Evolutionary conservation across 2,888 invertebrate species (phyloP).

Genomic region (Andrena trimmerana): DNA sequence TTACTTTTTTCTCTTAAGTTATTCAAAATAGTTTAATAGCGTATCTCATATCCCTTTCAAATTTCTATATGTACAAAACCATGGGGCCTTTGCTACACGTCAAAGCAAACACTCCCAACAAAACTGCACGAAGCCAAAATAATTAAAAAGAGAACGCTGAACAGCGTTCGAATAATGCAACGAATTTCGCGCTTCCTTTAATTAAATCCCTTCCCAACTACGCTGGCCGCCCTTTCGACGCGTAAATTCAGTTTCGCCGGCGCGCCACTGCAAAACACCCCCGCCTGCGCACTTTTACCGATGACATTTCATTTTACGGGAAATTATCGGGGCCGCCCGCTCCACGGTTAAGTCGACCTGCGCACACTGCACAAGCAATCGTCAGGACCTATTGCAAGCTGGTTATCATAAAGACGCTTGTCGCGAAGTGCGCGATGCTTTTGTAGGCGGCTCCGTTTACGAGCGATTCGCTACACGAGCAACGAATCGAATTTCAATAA

Average conservation of each 20-base stretch:
- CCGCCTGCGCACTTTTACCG: not conserved
- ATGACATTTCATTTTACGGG: conserved; percentile 13
- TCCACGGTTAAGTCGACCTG: conserved; percentile 12
- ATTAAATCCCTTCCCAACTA: conserved; percentile 2
- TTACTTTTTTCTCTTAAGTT: too few species aligned
- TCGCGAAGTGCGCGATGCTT: conserved; percentile 14
- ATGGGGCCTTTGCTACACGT: too few species aligned
- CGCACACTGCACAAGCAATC: not conserved
- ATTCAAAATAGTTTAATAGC: too few species aligned
- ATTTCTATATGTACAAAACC: too few species aligned
- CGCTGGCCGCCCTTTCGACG: too few species aligned
- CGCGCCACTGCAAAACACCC: too few species aligned
- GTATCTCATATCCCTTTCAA: too few species aligned
- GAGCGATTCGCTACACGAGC: not conserved
- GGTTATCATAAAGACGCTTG: conserved; percentile 23
- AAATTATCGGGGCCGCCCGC: not conserved
- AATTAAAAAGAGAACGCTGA: too few species aligned
- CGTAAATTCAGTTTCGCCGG: too few species aligned
- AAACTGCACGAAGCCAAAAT: too few species aligned
- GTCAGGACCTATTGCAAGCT: conserved; percentile 6
- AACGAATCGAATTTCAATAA: conserved; percentile 44
- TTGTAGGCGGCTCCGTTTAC: conserved; percentile 10
- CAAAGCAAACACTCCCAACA: too few species aligned
- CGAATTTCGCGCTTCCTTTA: not conserved
- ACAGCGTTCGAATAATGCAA: too few species aligned